Percentiles rank a stretch among this genome's conserved stretches.
phyloP scores from a whole-genome alignment of 2,888 invertebrate genomes.

The Spialia ferax region DNA sequence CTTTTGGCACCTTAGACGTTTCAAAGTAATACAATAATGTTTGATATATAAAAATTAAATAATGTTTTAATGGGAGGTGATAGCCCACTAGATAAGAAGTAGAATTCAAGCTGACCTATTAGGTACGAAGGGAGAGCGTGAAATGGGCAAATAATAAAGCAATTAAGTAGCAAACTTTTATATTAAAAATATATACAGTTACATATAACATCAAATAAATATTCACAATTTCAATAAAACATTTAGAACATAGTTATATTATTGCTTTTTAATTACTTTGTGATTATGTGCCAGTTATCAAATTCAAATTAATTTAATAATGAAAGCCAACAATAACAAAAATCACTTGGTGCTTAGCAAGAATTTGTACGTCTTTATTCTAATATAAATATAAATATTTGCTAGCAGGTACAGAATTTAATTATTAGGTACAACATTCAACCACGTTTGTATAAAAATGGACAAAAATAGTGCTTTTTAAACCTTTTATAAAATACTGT shows the following conservation, averaged over 20 bases:
- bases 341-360: constrained; percentile 16
- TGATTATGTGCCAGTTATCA: not conserved
- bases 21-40: no score
- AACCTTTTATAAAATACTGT: constrained; percentile 72
- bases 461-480: constrained; percentile 71
- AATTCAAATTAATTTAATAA: not conserved
- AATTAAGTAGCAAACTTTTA: constrained; percentile 51
- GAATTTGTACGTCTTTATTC: constrained; percentile 30
- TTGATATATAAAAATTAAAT: no score
- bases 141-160: constrained; percentile 11
- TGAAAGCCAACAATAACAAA: constrained; percentile 2
- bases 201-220: constrained; percentile 53
- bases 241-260: not conserved
- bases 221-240: constrained; percentile 49
- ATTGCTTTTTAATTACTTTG: constrained; percentile 1
- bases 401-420: constrained; percentile 25
- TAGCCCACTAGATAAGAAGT: no score
- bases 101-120: no score
- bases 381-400: constrained; percentile 25
- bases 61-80: no score
- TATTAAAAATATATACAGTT: constrained; percentile 77
- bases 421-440: constrained; percentile 31
- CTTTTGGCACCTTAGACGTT: no score
- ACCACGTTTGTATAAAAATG: constrained; percentile 46
- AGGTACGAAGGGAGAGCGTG: not conserved